These are phyloP conservation scores for Coregonus ussuriensis DNA, from an alignment of 2,797 vertebrate species.

Conservation along the genomic window DNA sequence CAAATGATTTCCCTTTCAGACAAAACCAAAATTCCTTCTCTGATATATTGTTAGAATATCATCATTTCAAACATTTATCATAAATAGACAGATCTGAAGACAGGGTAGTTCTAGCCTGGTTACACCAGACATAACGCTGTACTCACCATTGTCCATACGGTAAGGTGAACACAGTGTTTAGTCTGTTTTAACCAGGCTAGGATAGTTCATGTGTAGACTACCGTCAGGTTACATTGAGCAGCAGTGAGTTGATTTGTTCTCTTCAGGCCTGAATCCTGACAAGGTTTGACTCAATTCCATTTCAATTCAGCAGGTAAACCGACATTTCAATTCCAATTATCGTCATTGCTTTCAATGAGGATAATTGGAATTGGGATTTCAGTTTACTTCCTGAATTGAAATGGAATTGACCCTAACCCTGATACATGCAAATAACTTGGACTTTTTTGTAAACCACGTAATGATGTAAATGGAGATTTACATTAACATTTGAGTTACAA, in stretches of 20 bases:
- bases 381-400: background rate
- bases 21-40: constrained; percentile 7
- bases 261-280: background rate
- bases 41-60: constrained; percentile 7
- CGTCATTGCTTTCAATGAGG: background rate
- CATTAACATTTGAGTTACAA: background rate
- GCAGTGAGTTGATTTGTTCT: background rate
- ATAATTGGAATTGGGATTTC: background rate
- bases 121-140: background rate
- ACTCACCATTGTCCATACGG: background rate
- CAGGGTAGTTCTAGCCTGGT: background rate
- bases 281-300: background rate
- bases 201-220: background rate
- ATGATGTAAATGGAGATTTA: background rate
- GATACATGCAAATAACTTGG: background rate
- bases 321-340: background rate
- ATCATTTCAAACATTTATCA: background rate
- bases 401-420: constrained; percentile 1
- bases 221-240: background rate
- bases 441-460: background rate
- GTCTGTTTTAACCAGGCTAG: background rate
- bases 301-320: background rate
- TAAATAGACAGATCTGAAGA: background rate
- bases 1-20: background rate
- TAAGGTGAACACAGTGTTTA: background rate